These are phyloP conservation scores for Sarotherodon lohbergeri DNA, from an alignment of 2,113 vertebrate genomes.

Conservation along the genomic window DNA sequence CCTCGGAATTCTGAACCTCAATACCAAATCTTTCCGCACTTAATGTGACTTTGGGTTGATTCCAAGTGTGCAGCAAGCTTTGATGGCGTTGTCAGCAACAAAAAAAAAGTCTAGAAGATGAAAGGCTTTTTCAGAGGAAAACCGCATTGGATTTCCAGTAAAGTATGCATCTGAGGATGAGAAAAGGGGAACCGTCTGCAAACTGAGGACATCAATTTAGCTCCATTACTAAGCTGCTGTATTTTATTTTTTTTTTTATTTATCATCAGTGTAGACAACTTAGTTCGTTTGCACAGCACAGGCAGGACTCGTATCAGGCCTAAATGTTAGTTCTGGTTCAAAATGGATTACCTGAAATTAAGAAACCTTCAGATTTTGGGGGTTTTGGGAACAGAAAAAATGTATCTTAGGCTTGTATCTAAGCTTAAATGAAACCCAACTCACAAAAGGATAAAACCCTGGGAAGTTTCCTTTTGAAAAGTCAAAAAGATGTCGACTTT, in stretches of 20 bases:
- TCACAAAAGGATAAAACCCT: neutral
- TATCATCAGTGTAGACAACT: neutral
- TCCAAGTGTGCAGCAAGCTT: neutral
- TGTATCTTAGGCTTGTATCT: neutral
- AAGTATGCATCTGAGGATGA: neutral
- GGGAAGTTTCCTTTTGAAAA: neutral
- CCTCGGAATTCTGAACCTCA: neutral
- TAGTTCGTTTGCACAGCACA: neutral
- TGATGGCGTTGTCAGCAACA: neutral
- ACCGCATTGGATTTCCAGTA: neutral
- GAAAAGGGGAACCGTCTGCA: neutral
- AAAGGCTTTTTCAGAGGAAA: neutral
- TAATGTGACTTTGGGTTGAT: neutral
- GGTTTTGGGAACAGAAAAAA: neutral
- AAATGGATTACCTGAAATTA: neutral
- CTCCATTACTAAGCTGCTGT: neutral
- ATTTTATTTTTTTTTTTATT: neutral
- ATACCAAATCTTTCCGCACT: accelerated
- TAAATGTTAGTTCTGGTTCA: neutral
- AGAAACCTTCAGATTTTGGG: neutral
- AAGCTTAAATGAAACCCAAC: neutral
- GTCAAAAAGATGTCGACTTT: neutral
- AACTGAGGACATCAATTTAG: neutral
- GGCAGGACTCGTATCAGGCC: neutral
- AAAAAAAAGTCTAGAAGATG: neutral